Evolutionary conservation across 2,797 vertebrate species (phyloP).

Genomic region (Bucorvus abyssinicus): DNA sequence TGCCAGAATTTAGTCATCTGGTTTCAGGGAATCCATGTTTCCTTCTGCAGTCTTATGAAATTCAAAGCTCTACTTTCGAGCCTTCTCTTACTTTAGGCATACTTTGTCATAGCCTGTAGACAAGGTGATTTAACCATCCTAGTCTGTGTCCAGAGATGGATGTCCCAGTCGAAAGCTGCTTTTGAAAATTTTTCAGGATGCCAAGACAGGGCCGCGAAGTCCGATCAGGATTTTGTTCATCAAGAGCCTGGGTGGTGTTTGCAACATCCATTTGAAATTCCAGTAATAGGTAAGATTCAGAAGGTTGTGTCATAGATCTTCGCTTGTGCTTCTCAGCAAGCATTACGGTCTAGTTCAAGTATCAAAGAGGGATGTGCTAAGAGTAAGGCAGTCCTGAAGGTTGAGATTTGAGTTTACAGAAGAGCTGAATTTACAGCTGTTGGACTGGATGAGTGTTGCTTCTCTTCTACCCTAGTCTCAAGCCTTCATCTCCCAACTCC

Average conservation of each 20-base stretch:
- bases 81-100: neutral
- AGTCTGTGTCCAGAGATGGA: neutral
- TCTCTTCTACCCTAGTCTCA: neutral
- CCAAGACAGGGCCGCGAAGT: neutral
- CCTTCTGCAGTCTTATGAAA: neutral
- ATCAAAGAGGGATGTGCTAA: neutral
- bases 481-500: neutral
- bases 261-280: neutral
- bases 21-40: neutral
- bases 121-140: neutral
- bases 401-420: neutral
- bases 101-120: neutral
- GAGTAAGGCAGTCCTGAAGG: neutral
- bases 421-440: neutral
- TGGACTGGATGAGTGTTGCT: neutral
- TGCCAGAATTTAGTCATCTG: neutral
- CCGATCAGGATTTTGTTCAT: neutral
- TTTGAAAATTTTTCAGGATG: neutral
- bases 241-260: neutral
- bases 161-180: neutral
- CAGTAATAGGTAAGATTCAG: neutral
- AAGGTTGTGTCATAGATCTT: neutral
- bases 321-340: neutral
- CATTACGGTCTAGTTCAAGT: neutral
- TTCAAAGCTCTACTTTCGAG: neutral